Conservation (phyloP, 1,140 invertebrate species). For the Venustaconcha ellipsiformis region DNA sequence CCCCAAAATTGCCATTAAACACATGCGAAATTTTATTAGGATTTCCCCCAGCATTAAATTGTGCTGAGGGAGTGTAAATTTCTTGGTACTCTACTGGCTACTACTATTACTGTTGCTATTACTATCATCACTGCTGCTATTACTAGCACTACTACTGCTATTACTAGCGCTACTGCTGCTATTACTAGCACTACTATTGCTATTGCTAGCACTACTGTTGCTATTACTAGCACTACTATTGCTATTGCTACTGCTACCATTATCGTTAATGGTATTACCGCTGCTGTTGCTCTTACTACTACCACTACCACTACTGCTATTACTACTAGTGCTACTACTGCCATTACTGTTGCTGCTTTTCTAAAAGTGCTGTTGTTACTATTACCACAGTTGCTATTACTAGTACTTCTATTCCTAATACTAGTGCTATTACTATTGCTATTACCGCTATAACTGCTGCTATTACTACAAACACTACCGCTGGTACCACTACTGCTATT, state of each 20-base stretch:
- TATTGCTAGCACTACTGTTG: slow-evolving; percentile 28
- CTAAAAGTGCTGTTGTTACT: too few species aligned
- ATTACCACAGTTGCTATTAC: slow-evolving; percentile 16
- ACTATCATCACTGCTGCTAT: slow-evolving; percentile 24
- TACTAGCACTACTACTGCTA: slow-evolving; percentile 30
- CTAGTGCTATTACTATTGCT: neutral
- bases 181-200: slow-evolving; percentile 33
- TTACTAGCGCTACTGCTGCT: slow-evolving; percentile 23
- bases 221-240: slow-evolving; percentile 27
- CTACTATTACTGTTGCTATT: slow-evolving; percentile 8
- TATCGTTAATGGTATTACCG: too few species aligned
- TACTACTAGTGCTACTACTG: slow-evolving; percentile 3
- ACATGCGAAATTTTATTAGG: too few species aligned
- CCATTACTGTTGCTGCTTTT: slow-evolving; percentile 26
- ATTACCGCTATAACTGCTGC: too few species aligned
- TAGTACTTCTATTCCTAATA: slow-evolving; percentile 25
- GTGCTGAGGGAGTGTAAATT: too few species aligned
- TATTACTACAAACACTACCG: too few species aligned
- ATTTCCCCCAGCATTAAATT: too few species aligned
- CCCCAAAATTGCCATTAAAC: too few species aligned
- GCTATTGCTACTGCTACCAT: slow-evolving; percentile 19
- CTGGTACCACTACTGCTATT: too few species aligned
- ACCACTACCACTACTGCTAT: too few species aligned
- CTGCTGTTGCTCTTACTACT: too few species aligned
- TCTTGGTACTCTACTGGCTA: slow-evolving; percentile 1